Conservation (phyloP, 1,140 invertebrate species). For the Drosophila funebris region DNA sequence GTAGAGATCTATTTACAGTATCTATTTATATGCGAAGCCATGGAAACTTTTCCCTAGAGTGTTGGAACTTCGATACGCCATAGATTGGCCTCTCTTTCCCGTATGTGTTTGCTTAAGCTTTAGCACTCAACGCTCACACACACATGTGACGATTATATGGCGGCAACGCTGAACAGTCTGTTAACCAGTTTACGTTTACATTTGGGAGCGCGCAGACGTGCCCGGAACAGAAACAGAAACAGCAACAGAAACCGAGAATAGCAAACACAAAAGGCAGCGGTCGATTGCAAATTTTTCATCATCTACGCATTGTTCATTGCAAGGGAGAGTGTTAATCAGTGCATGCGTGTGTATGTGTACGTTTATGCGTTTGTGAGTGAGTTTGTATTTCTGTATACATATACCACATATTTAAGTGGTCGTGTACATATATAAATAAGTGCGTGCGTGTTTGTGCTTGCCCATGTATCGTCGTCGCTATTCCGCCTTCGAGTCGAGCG, state of each 20-base stretch:
- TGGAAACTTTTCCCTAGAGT: constrained; percentile 41
- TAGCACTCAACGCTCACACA: constrained; percentile 54
- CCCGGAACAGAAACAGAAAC: constrained; percentile 50
- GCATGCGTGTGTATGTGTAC: constrained; percentile 26
- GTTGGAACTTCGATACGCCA: constrained; percentile 53
- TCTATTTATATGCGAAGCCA: constrained; percentile 17
- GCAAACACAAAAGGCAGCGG: constrained; percentile 21
- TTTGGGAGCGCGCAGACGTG: constrained; percentile 70
- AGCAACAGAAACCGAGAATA: constrained; percentile 26
- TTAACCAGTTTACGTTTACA: constrained; percentile 77
- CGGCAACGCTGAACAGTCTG: constrained; percentile 57
- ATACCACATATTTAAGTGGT: constrained; percentile 12
- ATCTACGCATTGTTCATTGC: constrained; percentile 38
- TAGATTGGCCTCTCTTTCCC: constrained; percentile 38
- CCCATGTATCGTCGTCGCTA: constrained; percentile 81
- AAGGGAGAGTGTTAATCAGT: constrained; percentile 29
- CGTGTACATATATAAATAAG: neutral
- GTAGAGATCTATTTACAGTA: neutral
- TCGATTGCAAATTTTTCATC: constrained; percentile 38
- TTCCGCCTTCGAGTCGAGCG: constrained; percentile 72
- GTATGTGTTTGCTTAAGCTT: constrained; percentile 59
- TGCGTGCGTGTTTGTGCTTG: constrained; percentile 17
- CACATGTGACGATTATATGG: constrained; percentile 59
- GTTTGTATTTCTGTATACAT: constrained; percentile 2
- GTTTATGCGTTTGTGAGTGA: constrained; percentile 7